These are phyloP conservation scores for Cinclus mexicanus DNA, from an alignment of 2,113 vertebrate genomes.

Conservation along the genomic window DNA sequence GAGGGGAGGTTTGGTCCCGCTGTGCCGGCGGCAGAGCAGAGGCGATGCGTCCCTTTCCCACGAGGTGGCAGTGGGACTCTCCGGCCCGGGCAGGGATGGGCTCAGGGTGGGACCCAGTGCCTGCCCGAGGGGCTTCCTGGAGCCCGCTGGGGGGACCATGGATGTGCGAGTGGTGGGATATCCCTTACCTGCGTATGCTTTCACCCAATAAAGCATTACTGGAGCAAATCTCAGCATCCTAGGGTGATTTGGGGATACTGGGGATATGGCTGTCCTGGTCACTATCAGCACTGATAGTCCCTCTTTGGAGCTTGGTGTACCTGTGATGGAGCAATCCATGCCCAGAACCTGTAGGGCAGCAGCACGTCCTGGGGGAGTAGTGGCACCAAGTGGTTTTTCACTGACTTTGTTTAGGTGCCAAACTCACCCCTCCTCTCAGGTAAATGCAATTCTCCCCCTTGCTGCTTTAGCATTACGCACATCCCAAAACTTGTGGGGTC, in stretches of 20 bases:
- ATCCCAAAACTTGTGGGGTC: neutral
- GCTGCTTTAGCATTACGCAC: neutral
- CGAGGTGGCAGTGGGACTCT: conserved; percentile 65
- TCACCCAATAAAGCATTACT: conserved; percentile 17
- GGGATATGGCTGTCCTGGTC: neutral
- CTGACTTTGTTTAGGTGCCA: neutral
- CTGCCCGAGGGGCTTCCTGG: neutral
- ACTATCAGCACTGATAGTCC: neutral
- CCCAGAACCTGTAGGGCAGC: neutral
- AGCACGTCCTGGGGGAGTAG: neutral
- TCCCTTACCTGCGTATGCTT: neutral
- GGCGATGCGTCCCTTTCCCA: conserved; percentile 22
- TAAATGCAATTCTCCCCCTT: neutral
- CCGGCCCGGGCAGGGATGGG: neutral
- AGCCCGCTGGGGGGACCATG: fast-evolving
- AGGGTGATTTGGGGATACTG: neutral
- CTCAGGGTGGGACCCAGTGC: neutral
- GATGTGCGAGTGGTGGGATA: neutral
- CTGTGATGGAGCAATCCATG: neutral
- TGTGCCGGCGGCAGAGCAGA: neutral
- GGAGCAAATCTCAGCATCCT: neutral
- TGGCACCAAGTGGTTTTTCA: neutral
- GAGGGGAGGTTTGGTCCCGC: neutral
- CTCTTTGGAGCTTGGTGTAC: neutral
- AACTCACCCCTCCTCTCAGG: neutral